Percentiles rank a stretch among this genome's conserved stretches.
These are phyloP conservation scores for Lasioglossum malachurum DNA, from an alignment of 2,888 invertebrate genomes.

Conservation along the genomic window DNA sequence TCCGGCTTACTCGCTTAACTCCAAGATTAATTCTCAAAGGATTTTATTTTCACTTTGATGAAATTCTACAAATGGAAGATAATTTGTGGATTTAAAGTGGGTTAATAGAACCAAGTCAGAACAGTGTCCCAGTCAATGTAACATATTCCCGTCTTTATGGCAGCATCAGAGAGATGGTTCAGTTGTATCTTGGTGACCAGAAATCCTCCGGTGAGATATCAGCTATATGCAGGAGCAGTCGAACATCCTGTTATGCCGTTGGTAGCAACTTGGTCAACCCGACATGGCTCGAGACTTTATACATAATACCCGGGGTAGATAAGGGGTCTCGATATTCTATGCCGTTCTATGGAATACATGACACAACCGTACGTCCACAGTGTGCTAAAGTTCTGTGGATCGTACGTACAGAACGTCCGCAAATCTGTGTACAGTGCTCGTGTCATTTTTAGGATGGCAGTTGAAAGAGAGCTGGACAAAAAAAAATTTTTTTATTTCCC, in stretches of 20 bases:
- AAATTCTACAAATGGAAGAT: no score
- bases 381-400: not conserved
- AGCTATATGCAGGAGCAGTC: not conserved
- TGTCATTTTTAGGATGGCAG: slow-evolving; percentile 91
- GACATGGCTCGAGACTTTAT: not conserved
- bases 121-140: not conserved
- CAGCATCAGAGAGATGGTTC: not conserved
- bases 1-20: not conserved
- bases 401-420: not conserved
- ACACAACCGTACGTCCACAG: not conserved
- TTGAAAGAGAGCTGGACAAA: slow-evolving; percentile 97
- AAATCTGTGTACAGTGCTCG: not conserved
- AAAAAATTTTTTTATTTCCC: no score
- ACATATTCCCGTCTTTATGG: not conserved
- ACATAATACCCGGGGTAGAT: not conserved
- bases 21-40: not conserved
- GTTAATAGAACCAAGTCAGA: no score
- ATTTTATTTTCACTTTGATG: no score
- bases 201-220: not conserved
- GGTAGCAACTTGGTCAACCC: not conserved
- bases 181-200: not conserved
- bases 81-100: no score
- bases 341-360: not conserved
- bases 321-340: not conserved
- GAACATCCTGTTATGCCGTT: not conserved